Evolutionary conservation across 2,797 vertebrate species (phyloP).

Genomic region (Platalea minor): DNA sequence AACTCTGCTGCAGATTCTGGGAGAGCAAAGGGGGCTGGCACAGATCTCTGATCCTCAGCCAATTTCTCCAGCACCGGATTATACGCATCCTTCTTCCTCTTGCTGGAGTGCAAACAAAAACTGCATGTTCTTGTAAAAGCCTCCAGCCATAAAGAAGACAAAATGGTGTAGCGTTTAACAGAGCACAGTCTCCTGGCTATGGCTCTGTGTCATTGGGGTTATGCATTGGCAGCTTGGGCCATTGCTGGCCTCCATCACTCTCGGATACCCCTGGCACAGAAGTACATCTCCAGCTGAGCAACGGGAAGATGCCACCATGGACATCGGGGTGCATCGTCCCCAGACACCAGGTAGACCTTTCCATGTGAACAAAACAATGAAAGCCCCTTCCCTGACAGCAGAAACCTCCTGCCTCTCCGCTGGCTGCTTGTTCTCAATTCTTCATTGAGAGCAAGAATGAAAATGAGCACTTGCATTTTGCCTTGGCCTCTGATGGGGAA

Average conservation of each 20-base stretch:
- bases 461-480: background rate
- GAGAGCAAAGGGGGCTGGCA: constrained; percentile 63
- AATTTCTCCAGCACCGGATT: constrained; percentile 46
- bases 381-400: background rate
- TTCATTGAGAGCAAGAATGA: rapidly evolving
- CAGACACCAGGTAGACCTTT: background rate
- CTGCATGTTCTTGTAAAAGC: constrained; percentile 41
- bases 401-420: background rate
- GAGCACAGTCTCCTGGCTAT: background rate
- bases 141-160: constrained; percentile 36
- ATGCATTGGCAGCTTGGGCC: rapidly evolving
- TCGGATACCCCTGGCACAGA: background rate
- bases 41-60: constrained; percentile 46
- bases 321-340: background rate
- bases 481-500: background rate
- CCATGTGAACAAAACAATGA: background rate
- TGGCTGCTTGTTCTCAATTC: background rate
- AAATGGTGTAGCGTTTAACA: background rate
- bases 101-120: constrained; percentile 52
- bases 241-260: background rate
- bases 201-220: background rate
- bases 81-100: constrained; percentile 53
- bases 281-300: background rate
- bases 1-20: constrained; percentile 43
- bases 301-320: background rate